A percentile compares a stretch with the other conserved stretches of the same genome.
phyloP scores from a whole-genome alignment of 2,797 vertebrate genomes.

The Phrynocephalus guinanensis region DNA sequence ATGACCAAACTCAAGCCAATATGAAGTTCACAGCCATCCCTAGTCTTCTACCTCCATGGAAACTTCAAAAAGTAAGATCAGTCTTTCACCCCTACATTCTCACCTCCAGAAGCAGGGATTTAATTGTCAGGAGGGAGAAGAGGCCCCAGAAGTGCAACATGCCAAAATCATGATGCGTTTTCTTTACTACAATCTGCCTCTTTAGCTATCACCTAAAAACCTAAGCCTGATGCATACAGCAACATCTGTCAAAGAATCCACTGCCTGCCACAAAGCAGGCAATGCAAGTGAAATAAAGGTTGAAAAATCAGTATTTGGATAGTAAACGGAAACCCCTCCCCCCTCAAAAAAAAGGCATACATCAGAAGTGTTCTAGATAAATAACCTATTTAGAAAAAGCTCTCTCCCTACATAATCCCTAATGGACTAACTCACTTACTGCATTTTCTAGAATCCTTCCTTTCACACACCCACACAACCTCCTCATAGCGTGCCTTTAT shows the following conservation, averaged over 20 bases:
- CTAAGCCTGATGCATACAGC: not conserved
- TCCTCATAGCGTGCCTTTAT: not conserved
- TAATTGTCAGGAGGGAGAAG: not conserved
- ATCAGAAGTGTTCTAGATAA: conserved; percentile 7
- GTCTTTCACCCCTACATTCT: not conserved
- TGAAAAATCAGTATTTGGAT: not conserved
- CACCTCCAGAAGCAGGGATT: not conserved
- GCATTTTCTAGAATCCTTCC: not conserved
- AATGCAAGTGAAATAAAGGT: not conserved
- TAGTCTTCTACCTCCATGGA: not conserved
- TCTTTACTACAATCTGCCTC: not conserved
- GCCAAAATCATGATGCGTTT: not conserved
- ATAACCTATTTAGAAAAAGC: not conserved
- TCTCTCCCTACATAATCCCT: not conserved
- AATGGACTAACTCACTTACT: accelerated
- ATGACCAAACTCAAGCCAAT: not conserved
- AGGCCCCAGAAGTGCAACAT: not conserved
- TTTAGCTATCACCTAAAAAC: not conserved
- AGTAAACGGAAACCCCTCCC: not conserved
- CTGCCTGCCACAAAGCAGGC: not conserved
- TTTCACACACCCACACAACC: not conserved
- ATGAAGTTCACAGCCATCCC: not conserved
- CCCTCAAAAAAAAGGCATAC: not conserved
- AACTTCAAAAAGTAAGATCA: not conserved
- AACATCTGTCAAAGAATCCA: not conserved